These are phyloP conservation scores for Luperina testacea DNA, from an alignment of 2,888 invertebrate genomes.

Conservation along the genomic window DNA sequence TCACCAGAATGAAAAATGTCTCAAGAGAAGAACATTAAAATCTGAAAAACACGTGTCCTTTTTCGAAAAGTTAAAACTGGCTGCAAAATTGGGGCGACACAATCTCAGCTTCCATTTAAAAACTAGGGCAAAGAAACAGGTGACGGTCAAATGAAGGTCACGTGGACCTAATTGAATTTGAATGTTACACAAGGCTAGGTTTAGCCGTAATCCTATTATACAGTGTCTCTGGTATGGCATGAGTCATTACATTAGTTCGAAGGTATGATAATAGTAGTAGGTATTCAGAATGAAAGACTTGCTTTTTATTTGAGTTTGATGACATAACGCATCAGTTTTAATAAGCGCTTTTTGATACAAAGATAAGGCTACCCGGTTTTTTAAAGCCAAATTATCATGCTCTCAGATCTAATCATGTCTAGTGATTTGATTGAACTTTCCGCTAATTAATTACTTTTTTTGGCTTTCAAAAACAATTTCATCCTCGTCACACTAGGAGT, in stretches of 20 bases:
- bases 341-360: not conserved
- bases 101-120: slow-evolving; percentile 21
- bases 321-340: not conserved
- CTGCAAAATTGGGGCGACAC: not conserved
- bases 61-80: not conserved
- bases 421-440: not conserved
- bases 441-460: not conserved
- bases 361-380: no score
- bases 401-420: no score
- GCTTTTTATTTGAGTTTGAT: not conserved
- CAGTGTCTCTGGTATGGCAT: slow-evolving; percentile 22
- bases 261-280: not conserved
- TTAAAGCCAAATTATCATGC: not conserved
- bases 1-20: not conserved
- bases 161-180: slow-evolving; percentile 57
- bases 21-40: not conserved
- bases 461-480: not conserved
- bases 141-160: slow-evolving; percentile 52
- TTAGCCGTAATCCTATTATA: slow-evolving; percentile 58
- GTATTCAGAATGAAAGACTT: not conserved
- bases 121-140: slow-evolving; percentile 27
- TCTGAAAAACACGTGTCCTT: not conserved
- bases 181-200: slow-evolving; percentile 41
- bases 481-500: not conserved
- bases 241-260: slow-evolving; percentile 29